A percentile compares a stretch with the other conserved stretches of the same genome.
These are phyloP conservation scores for Mimas tiliae DNA, from an alignment of 2,888 invertebrate genomes.

Conservation along the genomic window DNA sequence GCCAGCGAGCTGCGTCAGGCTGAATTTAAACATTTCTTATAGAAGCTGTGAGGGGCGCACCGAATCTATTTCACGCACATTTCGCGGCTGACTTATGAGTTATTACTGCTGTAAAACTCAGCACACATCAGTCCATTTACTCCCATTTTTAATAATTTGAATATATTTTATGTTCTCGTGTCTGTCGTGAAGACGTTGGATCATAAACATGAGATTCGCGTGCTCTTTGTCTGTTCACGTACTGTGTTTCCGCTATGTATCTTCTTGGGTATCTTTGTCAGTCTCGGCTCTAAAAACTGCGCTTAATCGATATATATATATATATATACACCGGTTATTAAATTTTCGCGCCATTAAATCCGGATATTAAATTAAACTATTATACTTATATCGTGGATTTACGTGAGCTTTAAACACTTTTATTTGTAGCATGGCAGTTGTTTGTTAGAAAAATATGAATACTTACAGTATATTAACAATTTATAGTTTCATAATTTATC, in stretches of 20 bases:
- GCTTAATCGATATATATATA: too few species aligned
- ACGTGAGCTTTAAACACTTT: background rate
- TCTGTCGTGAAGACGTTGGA: conserved; percentile 6
- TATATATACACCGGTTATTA: too few species aligned
- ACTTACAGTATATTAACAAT: background rate
- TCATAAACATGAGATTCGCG: conserved; percentile 15
- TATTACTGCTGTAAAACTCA: conserved; percentile 78
- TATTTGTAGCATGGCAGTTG: too few species aligned
- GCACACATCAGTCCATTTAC: conserved; percentile 74
- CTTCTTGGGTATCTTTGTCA: background rate
- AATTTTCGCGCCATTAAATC: background rate
- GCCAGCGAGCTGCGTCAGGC: conserved; percentile 56
- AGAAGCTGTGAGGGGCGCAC: conserved; percentile 61
- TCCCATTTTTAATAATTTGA: conserved; percentile 52
- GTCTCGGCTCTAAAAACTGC: background rate
- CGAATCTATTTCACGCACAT: conserved; percentile 80
- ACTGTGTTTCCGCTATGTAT: background rate
- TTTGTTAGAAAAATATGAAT: background rate
- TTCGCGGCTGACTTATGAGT: conserved; percentile 74
- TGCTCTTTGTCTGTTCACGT: conserved; percentile 3
- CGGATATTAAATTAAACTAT: background rate
- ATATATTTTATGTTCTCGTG: conserved; percentile 24
- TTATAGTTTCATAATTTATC: background rate
- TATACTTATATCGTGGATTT: background rate
- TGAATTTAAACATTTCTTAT: conserved; percentile 71